Percentiles rank a stretch among this genome's conserved stretches.
These are phyloP conservation scores for Bucco capensis DNA, from an alignment of 2,113 vertebrate species.

Conservation along the genomic window DNA sequence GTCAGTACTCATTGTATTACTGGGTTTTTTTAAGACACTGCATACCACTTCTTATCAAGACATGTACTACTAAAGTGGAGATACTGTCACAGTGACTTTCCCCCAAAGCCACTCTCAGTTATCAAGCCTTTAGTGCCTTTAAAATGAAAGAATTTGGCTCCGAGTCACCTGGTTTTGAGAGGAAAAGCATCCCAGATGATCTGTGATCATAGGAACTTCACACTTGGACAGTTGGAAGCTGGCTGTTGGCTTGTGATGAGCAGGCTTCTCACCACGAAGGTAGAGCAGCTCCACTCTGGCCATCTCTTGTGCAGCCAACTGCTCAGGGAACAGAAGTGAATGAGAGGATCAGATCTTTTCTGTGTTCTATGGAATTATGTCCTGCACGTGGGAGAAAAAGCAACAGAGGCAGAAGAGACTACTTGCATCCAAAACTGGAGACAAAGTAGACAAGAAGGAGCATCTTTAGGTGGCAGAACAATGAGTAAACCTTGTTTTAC, in stretches of 20 bases:
- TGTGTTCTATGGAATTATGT: neutral
- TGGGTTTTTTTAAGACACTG: neutral
- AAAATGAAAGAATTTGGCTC: slow-evolving; percentile 30
- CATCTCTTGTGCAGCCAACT: neutral
- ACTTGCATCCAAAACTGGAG: neutral
- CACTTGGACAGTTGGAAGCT: slow-evolving; percentile 47
- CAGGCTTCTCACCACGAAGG: neutral
- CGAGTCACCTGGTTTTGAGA: slow-evolving; percentile 35
- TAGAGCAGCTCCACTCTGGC: neutral
- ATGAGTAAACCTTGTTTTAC: neutral
- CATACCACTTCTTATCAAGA: neutral
- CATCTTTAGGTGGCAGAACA: neutral
- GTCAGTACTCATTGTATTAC: neutral
- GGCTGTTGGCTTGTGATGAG: neutral
- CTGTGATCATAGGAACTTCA: slow-evolving; percentile 58
- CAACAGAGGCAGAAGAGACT: neutral
- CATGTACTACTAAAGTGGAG: neutral
- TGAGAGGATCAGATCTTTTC: neutral
- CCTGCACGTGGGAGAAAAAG: neutral
- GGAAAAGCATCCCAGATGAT: slow-evolving; percentile 54
- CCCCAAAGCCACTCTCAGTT: neutral
- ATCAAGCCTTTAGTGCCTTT: slow-evolving; percentile 12
- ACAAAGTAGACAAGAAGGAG: neutral
- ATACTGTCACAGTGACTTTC: neutral
- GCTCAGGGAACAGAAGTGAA: neutral